These are phyloP conservation scores for Ormia ochracea DNA, from an alignment of 2,888 invertebrate species.

Conservation along the genomic window DNA sequence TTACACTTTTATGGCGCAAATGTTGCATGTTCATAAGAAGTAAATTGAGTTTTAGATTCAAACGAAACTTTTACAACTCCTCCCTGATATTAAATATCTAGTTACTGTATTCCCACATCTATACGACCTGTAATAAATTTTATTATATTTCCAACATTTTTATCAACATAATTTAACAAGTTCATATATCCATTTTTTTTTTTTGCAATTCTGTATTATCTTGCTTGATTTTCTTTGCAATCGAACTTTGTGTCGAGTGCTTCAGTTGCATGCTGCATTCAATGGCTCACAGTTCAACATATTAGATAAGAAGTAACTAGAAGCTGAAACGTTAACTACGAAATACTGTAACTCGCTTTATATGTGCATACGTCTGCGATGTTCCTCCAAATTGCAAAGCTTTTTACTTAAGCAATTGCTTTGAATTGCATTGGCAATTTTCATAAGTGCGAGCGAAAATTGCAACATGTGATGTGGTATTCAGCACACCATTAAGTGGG, in stretches of 20 bases:
- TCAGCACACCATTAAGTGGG: slow-evolving; percentile 66
- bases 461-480: slow-evolving; percentile 59
- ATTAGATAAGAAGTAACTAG: not conserved
- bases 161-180: slow-evolving; percentile 27
- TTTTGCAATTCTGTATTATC: slow-evolving; percentile 26
- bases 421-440: slow-evolving; percentile 61
- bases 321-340: not conserved
- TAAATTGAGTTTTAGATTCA: slow-evolving; percentile 4
- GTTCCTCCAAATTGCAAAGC: slow-evolving; percentile 32
- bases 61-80: not conserved
- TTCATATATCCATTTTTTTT: not conserved
- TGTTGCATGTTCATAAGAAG: not conserved
- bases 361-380: not conserved
- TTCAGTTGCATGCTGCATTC: slow-evolving; percentile 10
- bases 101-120: slow-evolving; percentile 1
- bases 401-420: slow-evolving; percentile 50
- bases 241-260: slow-evolving; percentile 2
- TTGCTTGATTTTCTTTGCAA: slow-evolving; percentile 2
- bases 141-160: slow-evolving; percentile 7
- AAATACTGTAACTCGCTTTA: slow-evolving; percentile 15
- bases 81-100: not conserved
- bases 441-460: slow-evolving; percentile 51
- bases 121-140: not conserved
- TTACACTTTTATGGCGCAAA: too few species aligned
- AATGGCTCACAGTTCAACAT: not conserved